A percentile compares a stretch with the other conserved stretches of the same genome.
Conservation (phyloP, 2,888 invertebrate species). For the Lasioglossum vierecki region DNA sequence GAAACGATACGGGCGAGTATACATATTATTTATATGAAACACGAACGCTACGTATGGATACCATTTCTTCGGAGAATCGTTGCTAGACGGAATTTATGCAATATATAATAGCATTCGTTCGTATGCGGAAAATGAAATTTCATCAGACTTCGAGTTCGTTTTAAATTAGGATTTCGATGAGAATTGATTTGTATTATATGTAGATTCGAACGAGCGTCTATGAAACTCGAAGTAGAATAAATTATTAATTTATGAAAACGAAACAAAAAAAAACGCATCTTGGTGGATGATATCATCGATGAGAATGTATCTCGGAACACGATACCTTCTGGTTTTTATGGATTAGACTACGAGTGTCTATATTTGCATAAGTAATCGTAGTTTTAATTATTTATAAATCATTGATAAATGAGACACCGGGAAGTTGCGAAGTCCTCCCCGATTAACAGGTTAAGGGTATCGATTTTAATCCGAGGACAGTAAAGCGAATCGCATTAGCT, state of each 20-base stretch:
- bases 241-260: neutral
- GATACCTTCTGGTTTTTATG: neutral
- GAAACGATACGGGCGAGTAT: neutral
- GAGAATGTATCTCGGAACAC: neutral
- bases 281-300: neutral
- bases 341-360: neutral
- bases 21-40: neutral
- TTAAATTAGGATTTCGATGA: neutral
- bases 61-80: neutral
- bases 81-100: neutral
- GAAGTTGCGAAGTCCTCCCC: neutral
- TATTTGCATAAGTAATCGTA: conserved; percentile 5
- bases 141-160: neutral
- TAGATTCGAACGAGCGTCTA: neutral
- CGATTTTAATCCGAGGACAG: conserved; percentile 41
- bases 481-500: conserved; percentile 51
- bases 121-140: neutral
- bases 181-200: neutral
- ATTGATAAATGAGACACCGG: neutral
- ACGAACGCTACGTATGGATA: neutral
- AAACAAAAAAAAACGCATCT: neutral
- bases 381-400: neutral
- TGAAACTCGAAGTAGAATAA: neutral
- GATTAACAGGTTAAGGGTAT: conserved; percentile 5
- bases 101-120: conserved; percentile 2